These are phyloP conservation scores for Rhea americana DNA, from an alignment of 2,113 vertebrate species.

Conservation along the genomic window DNA sequence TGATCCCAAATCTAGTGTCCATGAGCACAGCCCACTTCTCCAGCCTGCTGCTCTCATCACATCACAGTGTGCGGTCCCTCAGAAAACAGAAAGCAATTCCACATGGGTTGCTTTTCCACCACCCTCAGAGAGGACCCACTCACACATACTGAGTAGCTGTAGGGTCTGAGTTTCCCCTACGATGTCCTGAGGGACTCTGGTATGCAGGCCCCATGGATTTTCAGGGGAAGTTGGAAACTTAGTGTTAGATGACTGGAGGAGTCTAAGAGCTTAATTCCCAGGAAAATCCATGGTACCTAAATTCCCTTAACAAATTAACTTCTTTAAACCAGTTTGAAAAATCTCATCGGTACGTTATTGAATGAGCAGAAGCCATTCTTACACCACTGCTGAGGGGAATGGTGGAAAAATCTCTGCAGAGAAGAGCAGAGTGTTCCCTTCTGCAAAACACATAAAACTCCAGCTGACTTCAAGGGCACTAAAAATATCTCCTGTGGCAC, in stretches of 20 bases:
- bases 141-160: fast-evolving
- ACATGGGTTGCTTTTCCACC: neutral
- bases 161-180: neutral
- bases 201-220: neutral
- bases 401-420: neutral
- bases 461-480: neutral
- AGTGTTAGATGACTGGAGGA: neutral
- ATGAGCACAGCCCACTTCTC: neutral
- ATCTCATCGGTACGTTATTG: neutral
- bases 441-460: neutral
- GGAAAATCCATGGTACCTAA: neutral
- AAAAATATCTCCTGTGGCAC: neutral
- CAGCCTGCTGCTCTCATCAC: neutral
- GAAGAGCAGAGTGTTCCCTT: neutral
- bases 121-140: neutral
- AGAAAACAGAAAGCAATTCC: neutral
- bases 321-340: neutral
- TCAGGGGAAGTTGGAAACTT: neutral
- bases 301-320: neutral
- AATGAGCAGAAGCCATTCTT: neutral
- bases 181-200: neutral
- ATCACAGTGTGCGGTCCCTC: no score
- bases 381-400: neutral
- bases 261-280: neutral
- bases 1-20: neutral